A percentile compares a stretch with the other conserved stretches of the same genome.
Conservation (phyloP, 2,888 invertebrate species). For the Agonopterix alstromeriana region DNA sequence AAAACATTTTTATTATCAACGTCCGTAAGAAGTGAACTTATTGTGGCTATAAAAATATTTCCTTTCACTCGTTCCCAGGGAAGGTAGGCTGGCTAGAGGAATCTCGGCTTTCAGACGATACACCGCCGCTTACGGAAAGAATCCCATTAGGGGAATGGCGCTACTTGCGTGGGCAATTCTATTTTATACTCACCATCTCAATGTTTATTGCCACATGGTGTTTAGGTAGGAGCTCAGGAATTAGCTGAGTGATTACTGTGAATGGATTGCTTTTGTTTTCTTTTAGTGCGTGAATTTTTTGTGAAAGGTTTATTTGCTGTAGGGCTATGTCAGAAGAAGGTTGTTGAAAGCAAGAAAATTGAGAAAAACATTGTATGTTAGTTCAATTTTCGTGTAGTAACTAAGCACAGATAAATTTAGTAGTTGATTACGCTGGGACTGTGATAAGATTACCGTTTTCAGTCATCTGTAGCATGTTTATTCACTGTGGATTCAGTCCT, state of each 20-base stretch:
- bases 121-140: slow-evolving; percentile 37
- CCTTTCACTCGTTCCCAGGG: slow-evolving; percentile 28
- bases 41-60: slow-evolving; percentile 42
- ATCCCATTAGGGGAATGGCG: slow-evolving; percentile 47
- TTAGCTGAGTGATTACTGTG: slow-evolving; percentile 4
- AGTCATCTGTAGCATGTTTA: no score
- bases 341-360: no score
- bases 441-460: no score
- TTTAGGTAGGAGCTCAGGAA: slow-evolving; percentile 11
- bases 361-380: no score
- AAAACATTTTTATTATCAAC: slow-evolving; percentile 3
- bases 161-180: slow-evolving; percentile 46
- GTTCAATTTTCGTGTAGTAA: no score
- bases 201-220: slow-evolving; percentile 26
- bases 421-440: no score
- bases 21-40: slow-evolving; percentile 15
- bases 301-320: not conserved
- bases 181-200: slow-evolving; percentile 37
- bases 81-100: slow-evolving; percentile 20
- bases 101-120: slow-evolving; percentile 25
- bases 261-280: not conserved
- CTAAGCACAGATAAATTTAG: no score
- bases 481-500: no score
- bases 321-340: no score
- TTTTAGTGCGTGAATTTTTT: not conserved